phyloP scores from a whole-genome alignment of 2,888 invertebrate species.

The Lepetodrilus schrolli region DNA sequence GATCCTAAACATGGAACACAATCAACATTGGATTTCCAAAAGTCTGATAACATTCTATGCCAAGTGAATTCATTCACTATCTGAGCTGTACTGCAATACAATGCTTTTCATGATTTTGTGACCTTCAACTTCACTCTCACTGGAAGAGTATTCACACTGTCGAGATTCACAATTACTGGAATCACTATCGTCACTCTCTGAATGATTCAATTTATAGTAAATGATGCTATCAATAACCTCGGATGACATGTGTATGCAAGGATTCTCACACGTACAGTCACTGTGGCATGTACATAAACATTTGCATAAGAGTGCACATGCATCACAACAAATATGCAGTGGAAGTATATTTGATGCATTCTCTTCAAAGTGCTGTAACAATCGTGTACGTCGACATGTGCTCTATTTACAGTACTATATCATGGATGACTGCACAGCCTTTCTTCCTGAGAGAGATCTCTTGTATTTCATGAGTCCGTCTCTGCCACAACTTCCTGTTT shows the following conservation, averaged over 20 bases:
- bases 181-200: neutral
- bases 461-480: neutral
- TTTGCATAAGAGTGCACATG: neutral
- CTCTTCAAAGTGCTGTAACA: neutral
- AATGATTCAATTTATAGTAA: neutral
- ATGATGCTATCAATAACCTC: neutral
- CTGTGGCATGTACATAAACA: neutral
- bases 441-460: neutral
- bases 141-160: neutral
- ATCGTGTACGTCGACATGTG: neutral
- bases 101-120: neutral
- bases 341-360: neutral
- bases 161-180: neutral
- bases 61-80: neutral
- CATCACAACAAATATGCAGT: neutral
- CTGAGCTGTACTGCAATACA: neutral
- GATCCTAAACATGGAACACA: neutral
- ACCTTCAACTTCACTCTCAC: slow-evolving; percentile 4
- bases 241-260: neutral
- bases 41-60: neutral
- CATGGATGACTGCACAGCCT: neutral
- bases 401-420: neutral
- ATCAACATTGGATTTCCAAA: neutral
- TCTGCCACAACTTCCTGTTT: neutral
- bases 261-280: neutral